These are phyloP conservation scores for Liasis olivaceus DNA, from an alignment of 2,797 vertebrate species.

Conservation along the genomic window DNA sequence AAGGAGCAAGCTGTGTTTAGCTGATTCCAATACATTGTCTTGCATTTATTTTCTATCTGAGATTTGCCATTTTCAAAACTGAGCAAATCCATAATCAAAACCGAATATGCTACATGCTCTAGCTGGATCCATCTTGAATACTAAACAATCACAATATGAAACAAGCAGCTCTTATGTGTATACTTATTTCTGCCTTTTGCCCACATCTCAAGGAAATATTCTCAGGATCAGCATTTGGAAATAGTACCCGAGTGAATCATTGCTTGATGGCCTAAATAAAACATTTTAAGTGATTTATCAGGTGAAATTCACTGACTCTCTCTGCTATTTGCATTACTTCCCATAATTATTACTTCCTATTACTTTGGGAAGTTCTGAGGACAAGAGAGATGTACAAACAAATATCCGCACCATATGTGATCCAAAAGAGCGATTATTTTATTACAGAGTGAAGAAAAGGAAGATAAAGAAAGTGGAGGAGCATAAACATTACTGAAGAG, in stretches of 20 bases:
- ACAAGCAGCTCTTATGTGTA: not conserved
- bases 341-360: not conserved
- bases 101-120: not conserved
- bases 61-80: not conserved
- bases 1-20: slow-evolving; percentile 1
- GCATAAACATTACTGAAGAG: not conserved
- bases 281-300: not conserved
- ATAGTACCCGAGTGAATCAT: not conserved
- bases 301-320: not conserved
- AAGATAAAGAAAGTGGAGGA: not conserved
- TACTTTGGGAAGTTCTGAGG: not conserved
- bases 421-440: not conserved
- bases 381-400: not conserved
- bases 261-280: not conserved
- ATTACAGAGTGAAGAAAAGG: not conserved
- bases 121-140: not conserved
- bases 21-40: slow-evolving; percentile 5
- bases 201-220: not conserved
- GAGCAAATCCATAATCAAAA: slow-evolving; percentile 8
- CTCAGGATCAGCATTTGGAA: slow-evolving; percentile 5
- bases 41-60: not conserved
- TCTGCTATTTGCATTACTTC: not conserved
- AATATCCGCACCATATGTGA: not conserved
- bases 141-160: not conserved
- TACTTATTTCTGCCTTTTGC: not conserved